Percentiles rank a stretch among this genome's conserved stretches.
These are phyloP conservation scores for Sitta carolinensis DNA, from an alignment of 2,797 vertebrate genomes.

Conservation along the genomic window DNA sequence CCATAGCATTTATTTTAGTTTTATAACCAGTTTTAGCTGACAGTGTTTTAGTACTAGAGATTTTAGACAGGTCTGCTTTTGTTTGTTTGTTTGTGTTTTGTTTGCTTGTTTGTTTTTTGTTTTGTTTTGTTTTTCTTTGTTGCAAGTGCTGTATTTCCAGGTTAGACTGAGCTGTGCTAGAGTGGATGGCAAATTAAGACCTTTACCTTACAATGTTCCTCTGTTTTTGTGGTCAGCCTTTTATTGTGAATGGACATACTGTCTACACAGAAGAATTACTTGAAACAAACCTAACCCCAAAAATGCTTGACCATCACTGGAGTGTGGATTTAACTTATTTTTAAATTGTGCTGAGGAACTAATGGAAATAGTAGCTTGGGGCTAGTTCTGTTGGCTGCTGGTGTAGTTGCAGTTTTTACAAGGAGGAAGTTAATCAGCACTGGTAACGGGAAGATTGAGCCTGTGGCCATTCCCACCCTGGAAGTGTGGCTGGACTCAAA, in stretches of 20 bases:
- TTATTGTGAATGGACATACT: not conserved
- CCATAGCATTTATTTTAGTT: not conserved
- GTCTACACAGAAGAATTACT: accelerated
- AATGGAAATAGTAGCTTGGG: not conserved
- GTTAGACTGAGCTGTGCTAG: not conserved
- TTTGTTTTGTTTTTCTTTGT: not conserved
- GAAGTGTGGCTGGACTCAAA: not conserved
- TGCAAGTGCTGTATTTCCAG: not conserved
- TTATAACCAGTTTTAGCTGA: not conserved
- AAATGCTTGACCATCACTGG: not conserved
- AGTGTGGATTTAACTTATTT: not conserved
- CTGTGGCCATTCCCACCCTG: not conserved
- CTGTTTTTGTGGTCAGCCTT: not conserved
- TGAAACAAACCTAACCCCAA: not conserved
- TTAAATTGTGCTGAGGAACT: not conserved
- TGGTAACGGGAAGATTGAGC: accelerated
- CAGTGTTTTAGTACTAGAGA: not conserved
- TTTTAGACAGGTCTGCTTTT: not conserved
- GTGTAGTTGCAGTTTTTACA: not conserved
- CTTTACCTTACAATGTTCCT: not conserved
- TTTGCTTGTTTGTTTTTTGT: not conserved
- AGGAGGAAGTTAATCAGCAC: not conserved
- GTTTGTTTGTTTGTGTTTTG: not conserved
- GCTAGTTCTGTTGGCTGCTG: not conserved
- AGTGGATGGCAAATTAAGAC: not conserved